Base-by-base conservation (phyloP, 2,888 invertebrate genomes). In the Drosophila nigricruria region DNA sequence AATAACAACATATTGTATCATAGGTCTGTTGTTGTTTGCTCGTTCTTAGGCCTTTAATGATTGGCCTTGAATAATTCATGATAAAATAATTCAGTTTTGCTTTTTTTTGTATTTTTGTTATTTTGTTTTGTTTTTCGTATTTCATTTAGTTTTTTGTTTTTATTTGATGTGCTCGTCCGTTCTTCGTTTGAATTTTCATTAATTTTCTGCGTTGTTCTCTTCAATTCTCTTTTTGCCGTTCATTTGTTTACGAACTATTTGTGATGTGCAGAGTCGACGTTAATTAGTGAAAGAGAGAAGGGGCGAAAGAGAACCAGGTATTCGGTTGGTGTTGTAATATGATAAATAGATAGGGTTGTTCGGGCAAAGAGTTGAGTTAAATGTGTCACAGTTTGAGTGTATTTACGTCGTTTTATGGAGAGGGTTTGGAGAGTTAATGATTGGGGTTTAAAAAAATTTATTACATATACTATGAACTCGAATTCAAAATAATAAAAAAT, bases 61-160 rank as follows among this genome's bases (percentile, higher is more conserved):
- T 89, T 81, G 90, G 72, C 90, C 85, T 85, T 85, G 85, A 85
- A 90, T 85, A 85, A 90, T 85, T 85, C 90, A 90, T 90, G 81
- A 90, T 85, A 77, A 77, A 69, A 45, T 70, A 40, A 66, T 57
- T 56, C n/a, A 30, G 32, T 70, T 67, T 69, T 63, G 59, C 54
- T 50, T 45, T 16, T 30, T 36, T 16, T 34, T 45, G 16, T 42
- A 38, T 40, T 23, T 42, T 34, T 25, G 47, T 49, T 18, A 9
- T 64, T 69, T 65, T 65, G 65, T 70, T 38, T 38, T 62, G 25
- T 36, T 54, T 47, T 58, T 59, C 32, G 70, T 27, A 43, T 32
- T 68, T 61, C 3, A 47, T 36, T 62, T 52, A 18, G 25, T 25
- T 34, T 52, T 30, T 40, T 30, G 1, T 18, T 30, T 20, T 9